phyloP scores from a whole-genome alignment of 2,797 vertebrate species.

The Hapalemur alaotrensis region DNA sequence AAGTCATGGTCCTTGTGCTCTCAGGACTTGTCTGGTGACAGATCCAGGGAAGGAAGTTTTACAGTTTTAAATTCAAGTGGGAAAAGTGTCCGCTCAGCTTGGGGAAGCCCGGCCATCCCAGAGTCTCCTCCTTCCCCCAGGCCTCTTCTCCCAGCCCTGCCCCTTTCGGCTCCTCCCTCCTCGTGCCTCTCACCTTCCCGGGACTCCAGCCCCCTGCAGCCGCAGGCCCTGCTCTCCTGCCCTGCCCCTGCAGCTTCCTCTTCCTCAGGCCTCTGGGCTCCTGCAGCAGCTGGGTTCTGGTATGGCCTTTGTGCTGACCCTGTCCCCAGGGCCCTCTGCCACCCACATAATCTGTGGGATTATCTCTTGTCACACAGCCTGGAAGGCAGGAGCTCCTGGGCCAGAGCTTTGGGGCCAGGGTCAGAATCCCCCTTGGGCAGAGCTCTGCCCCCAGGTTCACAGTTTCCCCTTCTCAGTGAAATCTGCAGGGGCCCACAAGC shows the following conservation, averaged over 20 bases:
- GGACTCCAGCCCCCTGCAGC: background rate
- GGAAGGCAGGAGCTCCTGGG: background rate
- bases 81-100: background rate
- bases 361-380: slow-evolving; percentile 57
- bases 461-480: background rate
- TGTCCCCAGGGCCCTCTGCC: slow-evolving; percentile 8
- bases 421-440: background rate
- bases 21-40: slow-evolving; percentile 7
- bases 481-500: background rate
- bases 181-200: background rate
- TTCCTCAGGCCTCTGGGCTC: background rate
- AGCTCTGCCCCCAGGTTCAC: background rate
- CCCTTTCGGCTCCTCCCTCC: too few relatives aligned
- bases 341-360: slow-evolving; percentile 27
- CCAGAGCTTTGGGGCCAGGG: background rate
- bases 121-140: background rate
- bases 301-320: slow-evolving; percentile 50
- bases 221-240: background rate
- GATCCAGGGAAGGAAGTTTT: background rate
- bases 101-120: background rate
- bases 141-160: background rate
- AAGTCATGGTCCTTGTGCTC: background rate
- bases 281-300: slow-evolving; percentile 36
- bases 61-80: background rate
- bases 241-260: background rate